A percentile compares a stretch with the other conserved stretches of the same genome.
phyloP scores from a whole-genome alignment of 2,888 invertebrate genomes.

The Caenorhabditis parvicauda region DNA sequence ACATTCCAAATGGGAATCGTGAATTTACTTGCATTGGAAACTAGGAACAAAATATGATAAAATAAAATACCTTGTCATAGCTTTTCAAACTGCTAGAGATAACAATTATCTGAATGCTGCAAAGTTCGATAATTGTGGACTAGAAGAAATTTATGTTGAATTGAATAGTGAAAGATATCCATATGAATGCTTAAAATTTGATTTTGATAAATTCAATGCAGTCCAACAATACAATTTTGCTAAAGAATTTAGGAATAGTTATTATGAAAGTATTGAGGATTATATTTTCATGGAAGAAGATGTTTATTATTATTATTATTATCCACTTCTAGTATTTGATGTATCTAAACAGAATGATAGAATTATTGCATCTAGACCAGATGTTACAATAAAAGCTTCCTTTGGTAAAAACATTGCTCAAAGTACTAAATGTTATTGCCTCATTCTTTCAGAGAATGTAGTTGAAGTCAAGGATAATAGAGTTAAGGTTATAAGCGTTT shows the following conservation, averaged over 20 bases:
- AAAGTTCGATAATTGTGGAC: constrained; percentile 44
- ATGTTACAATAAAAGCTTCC: constrained; percentile 41
- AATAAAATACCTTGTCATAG: constrained; percentile 38
- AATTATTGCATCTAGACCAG: constrained; percentile 38
- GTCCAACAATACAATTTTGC: constrained; percentile 48
- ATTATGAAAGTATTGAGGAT: constrained; percentile 34
- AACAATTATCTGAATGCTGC: constrained; percentile 41
- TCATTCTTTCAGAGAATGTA: constrained; percentile 28
- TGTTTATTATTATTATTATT: constrained; percentile 37
- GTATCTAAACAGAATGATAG: constrained; percentile 45
- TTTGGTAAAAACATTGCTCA: constrained; percentile 31
- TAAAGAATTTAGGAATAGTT: constrained; percentile 43
- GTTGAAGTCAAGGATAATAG: constrained; percentile 33
- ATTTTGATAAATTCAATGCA: constrained; percentile 40
- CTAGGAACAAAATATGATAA: constrained; percentile 48
- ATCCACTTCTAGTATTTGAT: constrained; percentile 39
- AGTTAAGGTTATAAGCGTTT: constrained; percentile 31
- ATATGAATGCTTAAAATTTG: constrained; percentile 43
- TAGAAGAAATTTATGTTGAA: constrained; percentile 45
- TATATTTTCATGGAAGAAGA: constrained; percentile 43
- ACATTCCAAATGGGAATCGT: constrained; percentile 42
- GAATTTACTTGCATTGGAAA: constrained; percentile 51
- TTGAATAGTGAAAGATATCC: constrained; percentile 43
- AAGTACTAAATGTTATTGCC: constrained; percentile 36
- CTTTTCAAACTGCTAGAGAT: constrained; percentile 38